phyloP scores from a whole-genome alignment of 2,113 vertebrate species.

The Phalacrocorax pelagicus region DNA sequence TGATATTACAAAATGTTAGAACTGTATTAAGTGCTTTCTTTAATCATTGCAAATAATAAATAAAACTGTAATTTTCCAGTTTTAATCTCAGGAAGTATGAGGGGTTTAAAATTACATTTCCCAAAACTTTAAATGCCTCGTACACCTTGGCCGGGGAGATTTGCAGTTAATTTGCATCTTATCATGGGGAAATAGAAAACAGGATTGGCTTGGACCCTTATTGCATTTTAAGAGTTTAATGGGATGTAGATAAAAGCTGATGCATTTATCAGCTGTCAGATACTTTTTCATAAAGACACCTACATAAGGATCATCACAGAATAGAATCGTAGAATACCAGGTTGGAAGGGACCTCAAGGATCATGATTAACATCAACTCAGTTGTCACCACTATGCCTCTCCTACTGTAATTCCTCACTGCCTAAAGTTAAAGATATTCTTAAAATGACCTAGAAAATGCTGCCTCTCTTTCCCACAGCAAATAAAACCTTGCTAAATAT shows the following conservation, averaged over 20 bases:
- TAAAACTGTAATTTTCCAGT: neutral
- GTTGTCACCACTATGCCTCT: slow-evolving; percentile 27
- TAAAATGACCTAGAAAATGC: slow-evolving; percentile 62
- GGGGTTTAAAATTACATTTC: neutral
- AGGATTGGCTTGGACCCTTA: neutral
- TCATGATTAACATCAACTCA: slow-evolving; percentile 27
- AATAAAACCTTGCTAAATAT: slow-evolving; percentile 40
- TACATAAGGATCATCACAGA: neutral
- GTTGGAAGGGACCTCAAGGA: neutral
- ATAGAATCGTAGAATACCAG: too few relatives aligned
- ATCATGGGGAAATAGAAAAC: neutral
- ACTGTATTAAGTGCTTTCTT: neutral
- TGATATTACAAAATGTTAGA: neutral
- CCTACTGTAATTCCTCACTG: slow-evolving; percentile 17
- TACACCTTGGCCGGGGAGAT: neutral
- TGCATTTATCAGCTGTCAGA: slow-evolving; percentile 26
- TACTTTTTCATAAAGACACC: neutral
- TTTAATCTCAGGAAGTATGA: neutral
- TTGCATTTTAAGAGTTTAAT: neutral
- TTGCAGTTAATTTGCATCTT: neutral
- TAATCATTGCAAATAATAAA: neutral
- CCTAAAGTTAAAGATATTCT: slow-evolving; percentile 53
- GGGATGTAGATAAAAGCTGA: slow-evolving; percentile 9
- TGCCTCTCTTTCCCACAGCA: slow-evolving; percentile 31
- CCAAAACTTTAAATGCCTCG: neutral